Evolutionary conservation across 2,888 invertebrate species (phyloP), one percentile per base, ranked within the genome.

Genomic region (Lacanobia wlatinum): DNA sequence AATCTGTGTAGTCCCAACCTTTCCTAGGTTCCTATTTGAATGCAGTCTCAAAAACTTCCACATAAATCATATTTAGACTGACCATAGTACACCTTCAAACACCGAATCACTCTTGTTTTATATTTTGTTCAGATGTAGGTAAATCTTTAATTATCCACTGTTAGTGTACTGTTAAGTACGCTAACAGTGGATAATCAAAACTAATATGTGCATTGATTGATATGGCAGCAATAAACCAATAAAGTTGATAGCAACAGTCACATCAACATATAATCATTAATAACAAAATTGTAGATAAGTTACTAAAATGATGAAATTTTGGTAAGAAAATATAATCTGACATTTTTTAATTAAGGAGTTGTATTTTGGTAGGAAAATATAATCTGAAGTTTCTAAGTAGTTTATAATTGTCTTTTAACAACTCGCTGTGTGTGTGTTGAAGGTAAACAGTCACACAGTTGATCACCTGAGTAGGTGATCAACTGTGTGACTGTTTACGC

Each of bases 141-240:
- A 23, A n/a, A 16, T 23, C 21, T 43, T 21, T 9, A 16, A 50
- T 14, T n/a, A n/a, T n/a, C n/a, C n/a, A n/a, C n/a, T n/a, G n/a
- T n/a, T n/a, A n/a, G n/a, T n/a, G n/a, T n/a, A n/a, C n/a, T n/a
- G n/a, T n/a, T n/a, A n/a, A 28, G 12, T 48, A 38, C 10, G 48
- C 21, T 40, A 43, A 56, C 6, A 53, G 9, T 28, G 50, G 43
- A 58, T 62, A 77, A 59, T 52, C 21, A 78, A 52, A 21, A 62
- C 10, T 46, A 48, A 62, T 56, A 52, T 38, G 23, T 55, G 14
- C 21, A 59, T 28, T 64, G 14, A 55, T 40, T 67, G 38, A 67
- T 79, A 77, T 40, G 18, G 18, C 48, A 50, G 21, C 12, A 53
- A 59, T 48, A 53, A 50, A 55, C 7, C 8, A 58, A 46, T 2